Percentiles rank a stretch among this genome's conserved stretches.
phyloP scores from a whole-genome alignment of 2,888 invertebrate species.

The Eremobia ochroleuca region DNA sequence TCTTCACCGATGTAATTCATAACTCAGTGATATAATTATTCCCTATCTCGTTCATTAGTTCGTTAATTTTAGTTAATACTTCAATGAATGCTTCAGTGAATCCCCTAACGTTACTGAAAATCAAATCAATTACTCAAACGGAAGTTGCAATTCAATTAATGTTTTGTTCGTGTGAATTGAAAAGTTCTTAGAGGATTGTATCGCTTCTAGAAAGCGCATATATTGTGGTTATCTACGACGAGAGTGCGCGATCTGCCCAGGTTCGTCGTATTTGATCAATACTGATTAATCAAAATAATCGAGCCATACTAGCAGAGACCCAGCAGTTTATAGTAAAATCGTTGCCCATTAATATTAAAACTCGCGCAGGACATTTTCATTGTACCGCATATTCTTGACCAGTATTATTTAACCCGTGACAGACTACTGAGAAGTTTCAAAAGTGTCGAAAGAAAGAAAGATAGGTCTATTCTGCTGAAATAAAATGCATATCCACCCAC shows the following conservation, averaged over 20 bases:
- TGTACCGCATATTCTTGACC: background rate
- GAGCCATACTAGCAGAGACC: background rate
- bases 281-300: background rate
- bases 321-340: too few relatives aligned
- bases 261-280: constrained; percentile 1
- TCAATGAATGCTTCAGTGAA: constrained; percentile 2
- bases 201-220: background rate
- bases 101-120: background rate
- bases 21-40: background rate
- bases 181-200: constrained; percentile 2
- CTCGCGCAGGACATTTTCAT: background rate
- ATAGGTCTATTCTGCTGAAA: background rate
- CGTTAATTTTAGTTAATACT: background rate
- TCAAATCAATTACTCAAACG: background rate
- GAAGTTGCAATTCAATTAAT: background rate
- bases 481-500: background rate
- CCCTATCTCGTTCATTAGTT: background rate
- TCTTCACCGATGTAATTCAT: background rate
- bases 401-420: background rate
- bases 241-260: background rate
- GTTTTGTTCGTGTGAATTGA: background rate
- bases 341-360: background rate
- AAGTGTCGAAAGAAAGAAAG: background rate
- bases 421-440: background rate
- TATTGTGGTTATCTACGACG: background rate